A percentile compares a stretch with the other conserved stretches of the same genome.
Evolutionary conservation across 2,113 vertebrate genomes (phyloP).

Genomic region (Psilopsiagon aymara): DNA sequence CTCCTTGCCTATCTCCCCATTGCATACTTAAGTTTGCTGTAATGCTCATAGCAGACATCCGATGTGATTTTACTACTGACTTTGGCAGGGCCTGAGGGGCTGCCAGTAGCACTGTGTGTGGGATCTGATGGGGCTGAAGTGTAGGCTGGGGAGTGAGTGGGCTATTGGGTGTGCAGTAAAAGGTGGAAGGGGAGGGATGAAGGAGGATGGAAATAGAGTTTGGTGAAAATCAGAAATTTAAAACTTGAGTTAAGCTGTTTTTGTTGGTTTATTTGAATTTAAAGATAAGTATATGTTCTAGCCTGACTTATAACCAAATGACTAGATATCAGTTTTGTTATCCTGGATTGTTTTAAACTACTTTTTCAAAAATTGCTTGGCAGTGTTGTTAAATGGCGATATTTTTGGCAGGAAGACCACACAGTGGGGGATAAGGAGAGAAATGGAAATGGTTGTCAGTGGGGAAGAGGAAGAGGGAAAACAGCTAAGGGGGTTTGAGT

Average conservation of each 20-base stretch:
- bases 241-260: neutral
- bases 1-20: neutral
- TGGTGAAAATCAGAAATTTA: neutral
- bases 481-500: neutral
- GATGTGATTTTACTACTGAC: neutral
- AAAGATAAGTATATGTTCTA: neutral
- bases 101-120: neutral
- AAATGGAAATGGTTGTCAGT: slow-evolving; percentile 14
- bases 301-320: neutral
- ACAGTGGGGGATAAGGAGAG: neutral
- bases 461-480: slow-evolving; percentile 16
- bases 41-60: neutral
- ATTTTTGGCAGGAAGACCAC: slow-evolving; percentile 4
- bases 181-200: neutral
- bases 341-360: neutral
- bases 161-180: neutral
- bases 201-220: neutral
- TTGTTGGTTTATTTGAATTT: neutral
- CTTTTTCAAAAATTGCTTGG: neutral
- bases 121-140: neutral
- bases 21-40: neutral
- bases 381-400: neutral
- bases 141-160: neutral
- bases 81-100: neutral
- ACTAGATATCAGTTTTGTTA: neutral